Conservation (phyloP, 2,888 invertebrate genomes). For the Leptogaster cylindrica region DNA sequence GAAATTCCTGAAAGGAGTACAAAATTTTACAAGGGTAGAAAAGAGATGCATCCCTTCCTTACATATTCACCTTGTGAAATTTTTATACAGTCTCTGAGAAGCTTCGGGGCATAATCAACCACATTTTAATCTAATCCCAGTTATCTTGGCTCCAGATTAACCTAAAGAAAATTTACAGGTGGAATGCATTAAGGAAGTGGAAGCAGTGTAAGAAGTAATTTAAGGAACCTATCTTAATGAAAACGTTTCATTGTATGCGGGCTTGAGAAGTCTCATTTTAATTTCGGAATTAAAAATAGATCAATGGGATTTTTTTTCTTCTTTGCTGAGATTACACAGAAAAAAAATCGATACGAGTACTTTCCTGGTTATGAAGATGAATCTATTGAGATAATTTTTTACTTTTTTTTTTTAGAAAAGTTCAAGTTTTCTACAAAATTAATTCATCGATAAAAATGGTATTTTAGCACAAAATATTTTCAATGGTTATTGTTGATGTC, state of each 20-base stretch:
- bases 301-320: too few relatives aligned
- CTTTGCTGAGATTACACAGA: too few relatives aligned
- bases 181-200: not conserved
- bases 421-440: too few relatives aligned
- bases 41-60: not conserved
- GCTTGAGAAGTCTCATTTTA: too few relatives aligned
- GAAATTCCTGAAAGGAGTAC: not conserved
- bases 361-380: too few relatives aligned
- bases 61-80: not conserved
- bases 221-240: not conserved
- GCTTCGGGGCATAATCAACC: constrained; percentile 3
- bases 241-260: not conserved
- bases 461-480: too few relatives aligned
- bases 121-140: constrained; percentile 1
- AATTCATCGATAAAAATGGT: too few relatives aligned
- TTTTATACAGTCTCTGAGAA: not conserved
- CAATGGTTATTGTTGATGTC: too few relatives aligned
- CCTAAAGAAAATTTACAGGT: not conserved
- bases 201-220: not conserved
- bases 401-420: too few relatives aligned
- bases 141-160: not conserved
- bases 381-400: too few relatives aligned
- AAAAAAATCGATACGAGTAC: too few relatives aligned
- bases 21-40: not conserved
- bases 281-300: too few relatives aligned